These are phyloP conservation scores for Ptilorrhoa leucosticta DNA, from an alignment of 2,113 vertebrate species.

Conservation along the genomic window DNA sequence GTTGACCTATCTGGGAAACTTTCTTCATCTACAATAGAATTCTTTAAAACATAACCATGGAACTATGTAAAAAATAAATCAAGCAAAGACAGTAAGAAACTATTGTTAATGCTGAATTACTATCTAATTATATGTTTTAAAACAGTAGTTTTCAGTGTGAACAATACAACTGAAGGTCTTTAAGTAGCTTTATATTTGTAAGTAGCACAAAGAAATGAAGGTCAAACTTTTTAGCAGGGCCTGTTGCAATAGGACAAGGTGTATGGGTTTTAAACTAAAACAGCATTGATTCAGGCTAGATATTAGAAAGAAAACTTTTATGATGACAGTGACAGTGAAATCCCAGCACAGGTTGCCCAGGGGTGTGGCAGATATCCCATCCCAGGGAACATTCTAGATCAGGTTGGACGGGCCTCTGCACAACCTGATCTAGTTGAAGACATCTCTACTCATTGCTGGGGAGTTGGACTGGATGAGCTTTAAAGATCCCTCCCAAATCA, in stretches of 20 bases:
- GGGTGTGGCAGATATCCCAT: no score
- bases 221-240: neutral
- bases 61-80: neutral
- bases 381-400: neutral
- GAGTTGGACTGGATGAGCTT: neutral
- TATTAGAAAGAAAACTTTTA: neutral
- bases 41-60: neutral
- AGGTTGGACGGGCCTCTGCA: rapidly evolving
- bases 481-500: neutral
- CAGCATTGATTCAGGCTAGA: neutral
- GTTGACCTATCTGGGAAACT: neutral
- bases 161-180: neutral
- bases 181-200: neutral
- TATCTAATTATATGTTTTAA: neutral
- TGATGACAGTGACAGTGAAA: rapidly evolving
- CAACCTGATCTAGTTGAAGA: neutral
- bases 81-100: neutral
- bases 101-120: neutral
- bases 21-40: neutral
- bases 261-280: neutral
- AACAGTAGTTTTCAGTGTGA: neutral
- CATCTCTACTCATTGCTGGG: neutral
- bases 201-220: neutral
- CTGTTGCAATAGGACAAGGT: neutral
- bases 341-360: neutral